Evolutionary conservation across 2,797 vertebrate genomes (phyloP), one percentile per base, ranked within the genome.

Genomic region (Microcaecilia unicolor): DNA sequence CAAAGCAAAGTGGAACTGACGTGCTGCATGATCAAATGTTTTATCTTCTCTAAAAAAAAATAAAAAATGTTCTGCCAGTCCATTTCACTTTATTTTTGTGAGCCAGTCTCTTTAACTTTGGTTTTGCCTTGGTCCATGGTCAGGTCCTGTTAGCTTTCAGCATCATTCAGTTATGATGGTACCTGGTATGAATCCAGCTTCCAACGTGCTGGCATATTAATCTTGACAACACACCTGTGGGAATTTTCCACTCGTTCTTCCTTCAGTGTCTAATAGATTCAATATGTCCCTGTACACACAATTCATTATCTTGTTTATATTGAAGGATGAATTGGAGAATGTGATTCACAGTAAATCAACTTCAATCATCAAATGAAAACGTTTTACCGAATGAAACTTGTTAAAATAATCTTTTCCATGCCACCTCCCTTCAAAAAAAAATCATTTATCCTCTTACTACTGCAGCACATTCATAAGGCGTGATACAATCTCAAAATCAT

Each of bases 141-240:
- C 55, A 40, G 4, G 44, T 57, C 34, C 1, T 9, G 15, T 58
- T 42, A 31, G n/a, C 34, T 22, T 6, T 5, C 22, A n/a, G 41
- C 36, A 37, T 44, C 34, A 1, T 24, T 26, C 40, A 15, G 28
- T 26, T 34, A 0, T 15, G 5, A 1, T 8, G 18, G 5, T 24
- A 19, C 20, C 39, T 58, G 58, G 51, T 53, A 9, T 14, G 7
- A 7, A 33, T 16, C 44, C 64, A 60, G 29, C 8, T 42, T 28
- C 3, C 2, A 25, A 14, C 45, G 37, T 15, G 37, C 23, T 2
- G 47, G 39, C 27, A 10, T 32, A 53, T 63, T 44, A 34, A 53
- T 64, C 61, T 25, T 52, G 59, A 64, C 54, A 54, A 20, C 4
- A 37, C 61, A 48, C 48, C 62, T 49, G 62, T 38, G 57, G 19